A percentile compares a stretch with the other conserved stretches of the same genome.
Conservation (phyloP, 2,797 vertebrate genomes). For the Ctenosaura bakeri region DNA sequence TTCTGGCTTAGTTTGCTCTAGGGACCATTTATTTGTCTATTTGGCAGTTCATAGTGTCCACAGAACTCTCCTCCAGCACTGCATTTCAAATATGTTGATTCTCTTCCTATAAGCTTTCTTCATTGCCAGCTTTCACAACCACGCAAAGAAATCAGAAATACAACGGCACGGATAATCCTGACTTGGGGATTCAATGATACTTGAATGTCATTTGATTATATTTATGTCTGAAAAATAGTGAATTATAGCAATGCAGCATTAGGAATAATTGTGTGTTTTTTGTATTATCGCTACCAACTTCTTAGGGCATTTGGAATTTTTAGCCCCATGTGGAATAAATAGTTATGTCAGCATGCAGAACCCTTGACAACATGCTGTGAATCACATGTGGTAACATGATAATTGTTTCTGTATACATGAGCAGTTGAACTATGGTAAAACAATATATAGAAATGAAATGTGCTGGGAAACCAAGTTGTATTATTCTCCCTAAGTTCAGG, state of each 20-base stretch:
- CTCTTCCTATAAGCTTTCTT: too few species aligned
- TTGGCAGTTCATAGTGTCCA: too few species aligned
- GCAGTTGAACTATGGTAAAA: slow-evolving; percentile 41
- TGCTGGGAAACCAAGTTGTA: slow-evolving; percentile 9
- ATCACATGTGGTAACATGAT: slow-evolving; percentile 61
- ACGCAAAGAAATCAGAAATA: too few species aligned
- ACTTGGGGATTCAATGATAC: too few species aligned
- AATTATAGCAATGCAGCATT: slow-evolving; percentile 52
- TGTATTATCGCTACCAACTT: slow-evolving; percentile 66
- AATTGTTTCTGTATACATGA: slow-evolving; percentile 68
- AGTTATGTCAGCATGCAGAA: slow-evolving; percentile 57
- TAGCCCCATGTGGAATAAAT: slow-evolving; percentile 66
- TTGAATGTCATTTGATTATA: slow-evolving; percentile 33
- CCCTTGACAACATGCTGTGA: slow-evolving; percentile 67
- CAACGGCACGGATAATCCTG: too few species aligned
- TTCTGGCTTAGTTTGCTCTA: too few species aligned
- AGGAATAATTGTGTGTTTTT: slow-evolving; percentile 65
- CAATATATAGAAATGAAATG: slow-evolving; percentile 47
- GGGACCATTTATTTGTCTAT: too few species aligned
- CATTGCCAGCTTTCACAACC: too few species aligned
- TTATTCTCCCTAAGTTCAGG: background rate
- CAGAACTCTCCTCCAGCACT: too few species aligned
- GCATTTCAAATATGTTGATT: too few species aligned
- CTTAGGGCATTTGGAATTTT: slow-evolving; percentile 55
- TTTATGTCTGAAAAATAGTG: slow-evolving; percentile 32